Base-by-base conservation (phyloP, 2,888 invertebrate species). In the Encarsia formosa region DNA sequence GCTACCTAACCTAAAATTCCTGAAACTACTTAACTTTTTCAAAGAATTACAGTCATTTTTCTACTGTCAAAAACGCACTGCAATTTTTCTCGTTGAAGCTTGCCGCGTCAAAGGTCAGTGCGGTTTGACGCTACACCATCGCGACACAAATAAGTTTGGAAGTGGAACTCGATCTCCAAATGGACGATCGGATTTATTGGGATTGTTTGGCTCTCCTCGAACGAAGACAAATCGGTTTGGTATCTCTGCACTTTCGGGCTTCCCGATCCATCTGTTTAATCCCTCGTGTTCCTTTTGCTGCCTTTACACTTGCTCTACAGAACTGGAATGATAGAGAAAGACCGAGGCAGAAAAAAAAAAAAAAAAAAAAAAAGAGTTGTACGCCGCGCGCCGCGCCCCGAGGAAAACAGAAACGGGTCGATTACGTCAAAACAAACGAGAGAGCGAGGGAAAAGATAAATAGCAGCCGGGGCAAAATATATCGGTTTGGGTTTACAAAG, bases 171-270 rank as follows among this genome's bases (percentile, higher is more conserved):
- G 37, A 49, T 54, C 49, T 58, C 52, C 53, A 58, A 59, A 60
- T 56, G 57, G 54, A 55, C 46, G 57, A 60, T 59, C 39, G 55
- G 58, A 61, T 61, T 59, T 62, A 60, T 59, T 52, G 59, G 55
- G 52, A 56, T 56, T 51, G 57, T 48, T 46, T 49, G 46, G n/a
- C n/a, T n/a, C n/a, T n/a, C n/a, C 41, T 50, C 18, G 40, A 60
- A 57, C 61, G 59, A 61, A 61, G 60, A 59, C 54, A 58, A 59
- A 61, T 59, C 58, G 51, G 45, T 53, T n/a, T n/a, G n/a, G n/a
- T n/a, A n/a, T n/a, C n/a, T n/a, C 39, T 49, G 48, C 45, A 58
- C 47, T 58, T 56, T 56, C 50, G 31, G 31, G 40, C 29, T 29
- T 34, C 50, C 50, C 44, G 47, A 54, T 54, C 43, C 35, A 34